Percentiles rank a stretch among this genome's conserved stretches.
phyloP scores from a whole-genome alignment of 2,888 invertebrate genomes.

The Altica lythri region DNA sequence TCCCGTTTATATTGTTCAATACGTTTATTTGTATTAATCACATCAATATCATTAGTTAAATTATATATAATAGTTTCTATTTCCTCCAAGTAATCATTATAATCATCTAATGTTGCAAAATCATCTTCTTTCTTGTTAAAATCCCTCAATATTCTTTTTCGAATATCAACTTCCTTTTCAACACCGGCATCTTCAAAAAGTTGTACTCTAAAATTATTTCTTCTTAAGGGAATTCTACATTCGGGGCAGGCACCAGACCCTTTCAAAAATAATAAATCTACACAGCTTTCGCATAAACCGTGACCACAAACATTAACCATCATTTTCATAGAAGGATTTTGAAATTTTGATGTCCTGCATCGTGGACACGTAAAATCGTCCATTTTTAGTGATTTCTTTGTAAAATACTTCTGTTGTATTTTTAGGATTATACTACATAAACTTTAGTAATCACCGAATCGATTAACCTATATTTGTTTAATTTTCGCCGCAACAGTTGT shows the following conservation, averaged over 20 bases:
- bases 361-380: conserved; percentile 90
- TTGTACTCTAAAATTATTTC: conserved; percentile 91
- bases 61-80: conserved; percentile 91
- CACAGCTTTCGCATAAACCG: conserved; percentile 96
- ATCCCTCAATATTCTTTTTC: conserved; percentile 84
- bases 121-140: conserved; percentile 96
- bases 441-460: no score
- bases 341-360: conserved; percentile 95
- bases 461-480: no score
- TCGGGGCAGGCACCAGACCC: conserved; percentile 96
- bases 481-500: no score
- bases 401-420: no score
- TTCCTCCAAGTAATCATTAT: conserved; percentile 96
- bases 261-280: conserved; percentile 93
- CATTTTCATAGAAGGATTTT: conserved; percentile 94
- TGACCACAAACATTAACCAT: conserved; percentile 99
- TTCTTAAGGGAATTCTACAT: conserved; percentile 84
- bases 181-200: conserved; percentile 95
- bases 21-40: conserved; percentile 84
- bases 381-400: conserved; percentile 56
- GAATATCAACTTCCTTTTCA: conserved; percentile 96
- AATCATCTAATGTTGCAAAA: conserved; percentile 80
- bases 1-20: conserved; percentile 92
- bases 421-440: no score
- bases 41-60: conserved; percentile 85